These are phyloP conservation scores for Labrus mixtus DNA, from an alignment of 2,113 vertebrate genomes.

Conservation along the genomic window DNA sequence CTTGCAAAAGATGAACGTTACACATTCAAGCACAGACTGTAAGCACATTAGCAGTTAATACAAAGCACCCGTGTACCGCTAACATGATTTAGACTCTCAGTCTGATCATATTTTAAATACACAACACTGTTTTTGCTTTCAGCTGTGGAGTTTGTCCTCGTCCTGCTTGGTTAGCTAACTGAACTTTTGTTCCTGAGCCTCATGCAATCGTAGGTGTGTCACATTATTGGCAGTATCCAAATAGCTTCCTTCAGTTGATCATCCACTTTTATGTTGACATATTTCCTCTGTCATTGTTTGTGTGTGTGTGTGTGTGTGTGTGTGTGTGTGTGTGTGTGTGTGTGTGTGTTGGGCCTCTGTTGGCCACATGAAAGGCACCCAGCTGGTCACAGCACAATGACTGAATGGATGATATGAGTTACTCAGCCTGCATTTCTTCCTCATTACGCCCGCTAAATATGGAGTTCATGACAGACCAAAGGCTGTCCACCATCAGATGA, in stretches of 20 bases:
- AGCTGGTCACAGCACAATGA: conserved; percentile 2
- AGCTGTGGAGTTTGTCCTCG: not conserved
- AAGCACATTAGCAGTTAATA: not conserved
- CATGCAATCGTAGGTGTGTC: conserved; percentile 4
- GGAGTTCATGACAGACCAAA: conserved; percentile 35
- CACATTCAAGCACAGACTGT: not conserved
- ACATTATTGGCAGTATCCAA: not conserved
- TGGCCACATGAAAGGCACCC: conserved; percentile 32
- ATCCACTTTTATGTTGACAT: conserved; percentile 10
- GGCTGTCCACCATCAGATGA: conserved; percentile 22
- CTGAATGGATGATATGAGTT: conserved; percentile 36
- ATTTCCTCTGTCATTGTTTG: conserved; percentile 7
- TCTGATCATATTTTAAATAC: not conserved
- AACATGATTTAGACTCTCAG: too few species aligned
- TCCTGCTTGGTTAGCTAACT: not conserved
- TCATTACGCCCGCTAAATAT: conserved; percentile 54
- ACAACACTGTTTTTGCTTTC: too few species aligned
- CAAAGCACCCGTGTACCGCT: too few species aligned
- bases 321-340: too few species aligned
- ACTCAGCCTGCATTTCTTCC: conserved; percentile 45
- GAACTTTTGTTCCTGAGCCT: not conserved
- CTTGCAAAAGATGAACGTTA: too few species aligned
- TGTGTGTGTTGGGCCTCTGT: not conserved
- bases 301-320: not conserved
- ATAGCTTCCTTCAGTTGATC: conserved; percentile 6